A percentile compares a stretch with the other conserved stretches of the same genome.
Conservation (phyloP, 2,888 invertebrate genomes). For the Spilarctia lutea region DNA sequence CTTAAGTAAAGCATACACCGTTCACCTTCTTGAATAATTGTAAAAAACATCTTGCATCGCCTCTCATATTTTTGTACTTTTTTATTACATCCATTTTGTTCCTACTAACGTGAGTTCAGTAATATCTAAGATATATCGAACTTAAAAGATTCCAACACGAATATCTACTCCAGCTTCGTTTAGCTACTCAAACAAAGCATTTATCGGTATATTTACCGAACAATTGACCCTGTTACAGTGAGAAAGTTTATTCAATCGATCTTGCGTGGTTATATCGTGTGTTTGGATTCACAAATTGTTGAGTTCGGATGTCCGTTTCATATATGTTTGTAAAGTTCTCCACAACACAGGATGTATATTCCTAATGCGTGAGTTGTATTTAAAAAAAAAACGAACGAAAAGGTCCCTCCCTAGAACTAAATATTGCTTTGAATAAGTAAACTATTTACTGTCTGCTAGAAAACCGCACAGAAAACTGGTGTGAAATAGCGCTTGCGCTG, state of each 20-base stretch:
- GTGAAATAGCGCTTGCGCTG: too few species aligned
- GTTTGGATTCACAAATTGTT: too few species aligned
- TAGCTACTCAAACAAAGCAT: constrained; percentile 7
- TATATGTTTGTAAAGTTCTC: too few species aligned
- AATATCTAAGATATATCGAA: constrained; percentile 1
- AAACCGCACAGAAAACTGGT: too few species aligned
- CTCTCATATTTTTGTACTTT: not conserved
- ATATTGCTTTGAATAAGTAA: not conserved
- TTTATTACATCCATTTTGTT: not conserved
- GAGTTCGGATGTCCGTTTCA: too few species aligned
- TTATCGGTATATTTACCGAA: constrained; percentile 6
- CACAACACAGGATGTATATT: too few species aligned
- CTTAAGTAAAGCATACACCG: not conserved
- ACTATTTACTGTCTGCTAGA: too few species aligned
- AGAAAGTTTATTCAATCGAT: constrained; percentile 3
- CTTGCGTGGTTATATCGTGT: not conserved
- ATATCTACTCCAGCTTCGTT: not conserved
- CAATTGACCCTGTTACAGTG: constrained; percentile 9
- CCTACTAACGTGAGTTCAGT: not conserved
- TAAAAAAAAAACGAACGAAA: too few species aligned
- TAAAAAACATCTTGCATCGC: not conserved
- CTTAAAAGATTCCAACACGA: not conserved
- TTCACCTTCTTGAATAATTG: not conserved
- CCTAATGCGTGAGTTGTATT: too few species aligned
- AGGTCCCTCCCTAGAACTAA: too few species aligned